Base-by-base conservation (phyloP, 2,113 vertebrate species). In the Serilophus lunatus region DNA sequence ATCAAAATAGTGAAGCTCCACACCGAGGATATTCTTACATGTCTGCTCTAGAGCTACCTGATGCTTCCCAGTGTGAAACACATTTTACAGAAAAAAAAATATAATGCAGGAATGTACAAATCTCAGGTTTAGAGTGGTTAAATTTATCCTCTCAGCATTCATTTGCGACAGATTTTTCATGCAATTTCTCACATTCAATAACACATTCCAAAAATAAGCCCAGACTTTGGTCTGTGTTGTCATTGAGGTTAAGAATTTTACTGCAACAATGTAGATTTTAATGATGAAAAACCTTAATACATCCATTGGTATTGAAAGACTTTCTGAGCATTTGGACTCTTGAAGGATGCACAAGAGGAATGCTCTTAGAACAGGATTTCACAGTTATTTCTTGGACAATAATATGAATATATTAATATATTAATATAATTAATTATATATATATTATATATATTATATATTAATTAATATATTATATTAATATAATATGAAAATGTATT, bases 121-220 rank as follows among this genome's bases (percentile, higher is more conserved):
- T 82, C 7, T 69, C 23, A 56, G 60, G 22, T 76, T 84, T 47
- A n/a, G 17, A 25, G 4, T 44, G 11, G 13, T 63, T 54, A 77
- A n/a, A 4, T 64, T 88, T 9, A 40, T 45, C 9, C 3, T 65
- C 29, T 79, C 20, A 70, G 18, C 12, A 35, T 78, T 54, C 9
- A 45, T 50, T 88, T 65, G 47, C 23, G 12, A 71, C 12, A 65
- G 19, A 38, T 47, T 82, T 83, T 60, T 76, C 42, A 53, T n/a
- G 7, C 0, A 14, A 14, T 68, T 74, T 88, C 9, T 81, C 9
- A 40, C 36, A 16, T 59, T 60, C 60, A n/a, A 53, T 20, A 33
- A 19, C 3, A 29, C 1, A 0, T 51, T 53, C 18, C 22, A 7
- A 33, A 12, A 61, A 69, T n/a, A 70, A 3, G 0, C 8, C 4